phyloP scores from a whole-genome alignment of 2,113 vertebrate species.

The Corvus cornix region DNA sequence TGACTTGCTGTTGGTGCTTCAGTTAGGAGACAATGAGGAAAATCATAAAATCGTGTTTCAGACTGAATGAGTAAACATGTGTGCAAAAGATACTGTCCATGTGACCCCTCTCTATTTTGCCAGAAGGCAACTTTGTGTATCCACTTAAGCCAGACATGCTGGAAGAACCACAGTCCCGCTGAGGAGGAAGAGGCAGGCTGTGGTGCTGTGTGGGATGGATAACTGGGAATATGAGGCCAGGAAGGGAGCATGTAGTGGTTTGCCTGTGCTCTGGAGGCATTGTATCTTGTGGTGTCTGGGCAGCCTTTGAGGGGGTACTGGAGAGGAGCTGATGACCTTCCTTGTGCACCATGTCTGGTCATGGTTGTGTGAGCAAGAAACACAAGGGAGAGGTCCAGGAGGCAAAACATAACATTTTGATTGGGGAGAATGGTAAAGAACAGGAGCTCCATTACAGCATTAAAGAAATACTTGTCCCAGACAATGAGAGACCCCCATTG shows the following conservation, averaged over 20 bases:
- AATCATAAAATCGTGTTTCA: constrained; percentile 1
- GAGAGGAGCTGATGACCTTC: background rate
- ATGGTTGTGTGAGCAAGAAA: background rate
- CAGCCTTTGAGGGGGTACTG: background rate
- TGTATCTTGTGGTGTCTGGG: background rate
- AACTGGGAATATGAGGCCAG: background rate
- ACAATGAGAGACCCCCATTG: background rate
- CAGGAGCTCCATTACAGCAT: background rate
- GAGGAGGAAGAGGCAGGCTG: background rate
- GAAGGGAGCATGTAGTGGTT: background rate
- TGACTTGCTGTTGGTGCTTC: constrained; percentile 1
- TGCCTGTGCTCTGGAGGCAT: background rate
- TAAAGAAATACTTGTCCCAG: background rate
- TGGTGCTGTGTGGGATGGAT: background rate
- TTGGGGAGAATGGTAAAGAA: background rate
- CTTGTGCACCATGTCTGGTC: background rate
- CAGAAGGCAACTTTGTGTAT: background rate
- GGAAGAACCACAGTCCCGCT: background rate
- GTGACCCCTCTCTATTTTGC: background rate
- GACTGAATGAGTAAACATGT: background rate
- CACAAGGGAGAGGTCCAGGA: background rate
- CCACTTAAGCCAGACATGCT: background rate
- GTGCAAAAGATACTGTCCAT: background rate
- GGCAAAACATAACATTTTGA: background rate
- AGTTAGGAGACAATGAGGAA: constrained; percentile 16